Evolutionary conservation across 2,888 invertebrate species (phyloP), one percentile per base, ranked within the genome.

Genomic region (Automeris io): DNA sequence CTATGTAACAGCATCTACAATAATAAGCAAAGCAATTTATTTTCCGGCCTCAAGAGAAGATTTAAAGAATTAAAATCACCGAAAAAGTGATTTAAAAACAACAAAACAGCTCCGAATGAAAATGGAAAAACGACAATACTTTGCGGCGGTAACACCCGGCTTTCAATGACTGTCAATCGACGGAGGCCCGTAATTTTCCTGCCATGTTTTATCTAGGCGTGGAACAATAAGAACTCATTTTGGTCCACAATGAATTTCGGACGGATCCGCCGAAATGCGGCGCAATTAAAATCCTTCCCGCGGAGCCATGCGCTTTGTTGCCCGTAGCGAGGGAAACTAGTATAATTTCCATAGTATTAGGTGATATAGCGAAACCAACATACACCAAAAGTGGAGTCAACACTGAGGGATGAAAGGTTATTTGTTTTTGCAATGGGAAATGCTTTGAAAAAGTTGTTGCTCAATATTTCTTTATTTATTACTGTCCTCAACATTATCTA

Each of bases 191-290:
- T 82, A 82, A 82, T 82, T 82, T 81, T 81, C 81, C 81, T 81
- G 80, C 68, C 68, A 68, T 77, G 74, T 78, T 79, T 76, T 74
- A 77, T 76, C 79, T 70, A 51, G 51, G 46, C 37, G 13, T 49
- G 60, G 74, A 75, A 82, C 82, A 80, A 81, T 77, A 60, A 48
- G 69, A 66, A 66, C 75, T 81, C 80, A 78, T 81, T 81, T 82
- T 71, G 68, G 69, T 63, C 58, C 62, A 79, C 73, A 79, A 80
- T 80, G 77, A 78, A 75, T 70, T 73, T 71, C 72, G 72, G 62
- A 67, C 72, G 13, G 61, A 72, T 66, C 64, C 67, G 49, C 71
- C 70, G 61, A 77, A 79, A 79, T 74, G 70, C 63, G 59, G 59
- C 49, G 61, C 67, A 71, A 79, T 80, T 79, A 77, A 76, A 80